Percentiles rank a stretch among this genome's conserved stretches.
Conservation (phyloP, 2,888 invertebrate species). For the Spodoptera littoralis region DNA sequence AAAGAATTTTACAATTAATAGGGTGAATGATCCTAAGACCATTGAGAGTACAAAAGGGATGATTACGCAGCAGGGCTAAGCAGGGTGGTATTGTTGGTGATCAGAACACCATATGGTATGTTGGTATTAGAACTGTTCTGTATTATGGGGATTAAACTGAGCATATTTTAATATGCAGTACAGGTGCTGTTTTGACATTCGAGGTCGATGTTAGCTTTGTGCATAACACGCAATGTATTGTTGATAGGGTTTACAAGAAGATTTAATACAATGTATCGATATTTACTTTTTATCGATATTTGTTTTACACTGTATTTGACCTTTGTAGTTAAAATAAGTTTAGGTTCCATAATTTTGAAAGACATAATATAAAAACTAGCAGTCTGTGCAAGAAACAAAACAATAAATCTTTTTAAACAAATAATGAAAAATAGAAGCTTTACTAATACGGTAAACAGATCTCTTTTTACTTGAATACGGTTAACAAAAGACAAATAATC, state of each 20-base stretch:
- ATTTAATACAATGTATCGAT: neutral
- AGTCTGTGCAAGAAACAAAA: too few relatives aligned
- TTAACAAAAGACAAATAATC: too few relatives aligned
- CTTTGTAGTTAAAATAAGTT: too few relatives aligned
- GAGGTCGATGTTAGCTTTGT: slow-evolving; percentile 54
- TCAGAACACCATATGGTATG: slow-evolving; percentile 81
- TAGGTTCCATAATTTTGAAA: too few relatives aligned
- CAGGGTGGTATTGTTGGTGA: slow-evolving; percentile 75
- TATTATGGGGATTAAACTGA: slow-evolving; percentile 75
- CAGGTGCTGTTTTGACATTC: slow-evolving; percentile 74
- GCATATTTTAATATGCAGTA: slow-evolving; percentile 80
- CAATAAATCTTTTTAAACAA: too few relatives aligned
- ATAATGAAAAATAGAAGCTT: too few relatives aligned
- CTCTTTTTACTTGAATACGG: too few relatives aligned
- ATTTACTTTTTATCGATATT: too few relatives aligned
- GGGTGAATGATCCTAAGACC: slow-evolving; percentile 83
- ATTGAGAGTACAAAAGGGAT: slow-evolving; percentile 80
- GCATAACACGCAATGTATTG: slow-evolving; percentile 25
- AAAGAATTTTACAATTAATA: slow-evolving; percentile 81
- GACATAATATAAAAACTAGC: too few relatives aligned
- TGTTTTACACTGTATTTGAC: too few relatives aligned
- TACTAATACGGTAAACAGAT: too few relatives aligned
- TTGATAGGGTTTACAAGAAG: slow-evolving; percentile 5
- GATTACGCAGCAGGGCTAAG: slow-evolving; percentile 77
- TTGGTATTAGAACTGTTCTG: slow-evolving; percentile 75